These are phyloP conservation scores for Globodera ellingtonae DNA, from an alignment of 1,140 invertebrate genomes.

Conservation along the genomic window DNA sequence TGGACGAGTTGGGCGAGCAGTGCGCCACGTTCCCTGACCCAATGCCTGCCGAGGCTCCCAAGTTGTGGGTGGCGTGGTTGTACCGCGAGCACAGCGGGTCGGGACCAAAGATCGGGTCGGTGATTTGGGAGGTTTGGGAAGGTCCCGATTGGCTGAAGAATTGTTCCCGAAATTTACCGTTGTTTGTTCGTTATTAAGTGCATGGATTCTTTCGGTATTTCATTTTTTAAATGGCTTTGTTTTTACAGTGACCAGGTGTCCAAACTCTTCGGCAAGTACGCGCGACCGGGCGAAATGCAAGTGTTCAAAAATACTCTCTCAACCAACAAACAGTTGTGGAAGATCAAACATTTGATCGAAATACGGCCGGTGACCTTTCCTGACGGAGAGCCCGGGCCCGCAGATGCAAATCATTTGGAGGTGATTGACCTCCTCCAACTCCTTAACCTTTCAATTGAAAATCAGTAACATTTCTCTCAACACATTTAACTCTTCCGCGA, in stretches of 20 bases:
- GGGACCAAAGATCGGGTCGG: background rate
- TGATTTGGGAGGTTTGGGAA: background rate
- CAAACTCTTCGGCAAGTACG: constrained; percentile 54
- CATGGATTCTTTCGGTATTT: background rate
- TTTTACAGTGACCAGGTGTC: constrained; percentile 24
- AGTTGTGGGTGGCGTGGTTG: constrained; percentile 61
- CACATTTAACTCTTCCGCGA: too few relatives aligned
- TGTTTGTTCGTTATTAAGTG: too few relatives aligned
- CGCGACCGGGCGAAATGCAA: constrained; percentile 53
- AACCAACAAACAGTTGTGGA: constrained; percentile 58
- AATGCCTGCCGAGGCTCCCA: constrained; percentile 51
- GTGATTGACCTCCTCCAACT: constrained; percentile 3
- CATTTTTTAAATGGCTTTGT: too few relatives aligned
- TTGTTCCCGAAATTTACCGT: background rate
- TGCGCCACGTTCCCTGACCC: constrained; percentile 49
- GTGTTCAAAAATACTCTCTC: constrained; percentile 60
- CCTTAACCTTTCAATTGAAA: too few relatives aligned
- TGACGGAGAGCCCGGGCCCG: constrained; percentile 59
- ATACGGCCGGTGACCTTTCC: constrained; percentile 57
- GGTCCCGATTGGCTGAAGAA: background rate
- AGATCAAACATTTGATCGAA: constrained; percentile 63
- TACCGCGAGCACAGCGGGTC: constrained; percentile 49
- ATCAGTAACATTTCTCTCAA: too few relatives aligned
- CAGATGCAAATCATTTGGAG: constrained; percentile 47
- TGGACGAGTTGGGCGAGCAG: constrained; percentile 42